Evolutionary conservation across 2,113 vertebrate species (phyloP).

Genomic region (Phyllostomus discolor): DNA sequence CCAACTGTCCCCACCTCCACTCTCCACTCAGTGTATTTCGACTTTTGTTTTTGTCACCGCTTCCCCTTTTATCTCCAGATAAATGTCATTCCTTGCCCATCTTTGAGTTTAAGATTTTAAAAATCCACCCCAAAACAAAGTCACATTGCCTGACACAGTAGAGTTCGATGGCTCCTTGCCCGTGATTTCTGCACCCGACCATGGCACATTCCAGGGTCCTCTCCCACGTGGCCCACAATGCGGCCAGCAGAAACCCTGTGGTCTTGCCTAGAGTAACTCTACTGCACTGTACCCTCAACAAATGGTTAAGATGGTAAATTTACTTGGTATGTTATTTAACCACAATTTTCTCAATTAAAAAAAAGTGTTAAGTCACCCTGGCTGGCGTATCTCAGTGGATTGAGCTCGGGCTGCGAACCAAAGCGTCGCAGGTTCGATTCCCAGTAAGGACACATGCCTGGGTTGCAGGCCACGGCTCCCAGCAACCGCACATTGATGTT

Average conservation of each 20-base stretch:
- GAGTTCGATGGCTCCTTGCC: not conserved
- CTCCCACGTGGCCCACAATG: constrained; percentile 6
- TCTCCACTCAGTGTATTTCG: not conserved
- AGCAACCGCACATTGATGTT: no score
- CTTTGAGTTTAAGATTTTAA: not conserved
- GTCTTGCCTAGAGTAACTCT: constrained; percentile 17
- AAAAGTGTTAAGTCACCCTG: no score
- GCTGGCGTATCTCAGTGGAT: no score
- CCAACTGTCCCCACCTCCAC: not conserved
- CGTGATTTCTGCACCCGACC: constrained; percentile 38
- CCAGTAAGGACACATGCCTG: no score
- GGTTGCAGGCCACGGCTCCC: no score
- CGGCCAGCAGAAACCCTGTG: constrained; percentile 16
- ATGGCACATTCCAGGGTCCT: constrained; percentile 43
- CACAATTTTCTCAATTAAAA: not conserved
- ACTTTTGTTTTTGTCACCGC: not conserved
- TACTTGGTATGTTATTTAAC: not conserved
- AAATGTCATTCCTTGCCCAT: not conserved
- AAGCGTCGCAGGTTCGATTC: no score
- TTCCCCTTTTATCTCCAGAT: not conserved
- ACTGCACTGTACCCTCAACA: not conserved
- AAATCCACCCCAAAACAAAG: not conserved
- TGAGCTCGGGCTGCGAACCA: no score
- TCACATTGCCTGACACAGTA: rapidly evolving
- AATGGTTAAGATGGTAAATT: not conserved